These are phyloP conservation scores for Anser brachyrhynchus DNA, from an alignment of 2,113 vertebrate species.

Conservation along the genomic window DNA sequence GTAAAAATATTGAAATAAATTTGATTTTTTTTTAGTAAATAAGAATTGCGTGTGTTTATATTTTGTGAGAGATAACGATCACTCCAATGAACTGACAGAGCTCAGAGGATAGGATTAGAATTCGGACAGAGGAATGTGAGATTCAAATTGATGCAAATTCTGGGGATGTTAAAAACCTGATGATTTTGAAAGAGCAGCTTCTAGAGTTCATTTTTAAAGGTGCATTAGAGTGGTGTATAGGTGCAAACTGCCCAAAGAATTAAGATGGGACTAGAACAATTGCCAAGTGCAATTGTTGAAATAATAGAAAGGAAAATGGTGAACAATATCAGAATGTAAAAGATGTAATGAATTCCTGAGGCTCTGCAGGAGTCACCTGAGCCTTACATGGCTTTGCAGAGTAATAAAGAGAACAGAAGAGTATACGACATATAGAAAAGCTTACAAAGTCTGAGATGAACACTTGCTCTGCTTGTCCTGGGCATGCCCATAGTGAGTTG, in stretches of 20 bases:
- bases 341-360: neutral
- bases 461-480: neutral
- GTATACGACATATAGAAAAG: neutral
- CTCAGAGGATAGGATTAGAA: neutral
- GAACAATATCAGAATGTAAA: neutral
- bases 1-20: slow-evolving; percentile 19
- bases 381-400: neutral
- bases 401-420: neutral
- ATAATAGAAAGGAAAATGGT: neutral
- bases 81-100: neutral
- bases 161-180: neutral
- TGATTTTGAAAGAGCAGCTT: neutral
- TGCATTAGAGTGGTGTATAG: neutral
- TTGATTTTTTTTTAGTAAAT: neutral
- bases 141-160: neutral
- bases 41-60: neutral
- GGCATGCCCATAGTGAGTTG: neutral
- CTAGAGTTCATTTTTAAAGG: neutral
- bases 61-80: neutral
- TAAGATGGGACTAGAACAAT: neutral
- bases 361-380: neutral
- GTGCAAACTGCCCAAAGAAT: neutral
- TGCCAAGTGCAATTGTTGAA: neutral
- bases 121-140: neutral
- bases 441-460: neutral